Evolutionary conservation across 2,113 vertebrate species (phyloP).

Genomic region (Cyanoramphus novaezelandiae): DNA sequence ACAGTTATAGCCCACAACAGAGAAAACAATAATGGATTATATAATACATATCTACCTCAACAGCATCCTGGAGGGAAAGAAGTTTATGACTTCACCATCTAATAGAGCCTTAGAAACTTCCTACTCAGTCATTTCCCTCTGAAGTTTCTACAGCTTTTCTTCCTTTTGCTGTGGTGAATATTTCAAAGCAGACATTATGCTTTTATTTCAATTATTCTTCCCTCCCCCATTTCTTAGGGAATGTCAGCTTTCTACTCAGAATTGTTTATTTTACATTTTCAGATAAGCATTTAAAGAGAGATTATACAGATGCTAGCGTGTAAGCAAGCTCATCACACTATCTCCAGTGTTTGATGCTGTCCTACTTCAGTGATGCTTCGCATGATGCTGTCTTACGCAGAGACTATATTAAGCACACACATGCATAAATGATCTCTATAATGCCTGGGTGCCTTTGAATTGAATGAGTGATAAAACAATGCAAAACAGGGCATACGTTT

Average conservation of each 20-base stretch:
- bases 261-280: neutral
- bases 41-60: neutral
- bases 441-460: neutral
- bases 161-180: constrained; percentile 9
- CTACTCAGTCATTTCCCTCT: constrained; percentile 36
- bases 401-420: neutral
- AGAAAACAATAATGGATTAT: fast-evolving
- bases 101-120: constrained; percentile 27
- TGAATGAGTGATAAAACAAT: neutral
- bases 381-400: neutral
- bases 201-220: constrained; percentile 37
- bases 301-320: neutral
- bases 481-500: neutral
- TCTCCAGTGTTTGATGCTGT: neutral
- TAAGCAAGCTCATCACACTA: neutral
- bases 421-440: neutral
- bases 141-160: constrained; percentile 42
- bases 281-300: constrained; percentile 9
- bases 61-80: neutral
- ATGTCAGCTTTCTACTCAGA: constrained; percentile 41
- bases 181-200: constrained; percentile 1
- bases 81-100: neutral
- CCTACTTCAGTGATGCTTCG: constrained; percentile 17
- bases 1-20: fast-evolving
- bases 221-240: neutral